Evolutionary conservation across 2,888 invertebrate genomes (phyloP).

Genomic region (Griposia aprilina): DNA sequence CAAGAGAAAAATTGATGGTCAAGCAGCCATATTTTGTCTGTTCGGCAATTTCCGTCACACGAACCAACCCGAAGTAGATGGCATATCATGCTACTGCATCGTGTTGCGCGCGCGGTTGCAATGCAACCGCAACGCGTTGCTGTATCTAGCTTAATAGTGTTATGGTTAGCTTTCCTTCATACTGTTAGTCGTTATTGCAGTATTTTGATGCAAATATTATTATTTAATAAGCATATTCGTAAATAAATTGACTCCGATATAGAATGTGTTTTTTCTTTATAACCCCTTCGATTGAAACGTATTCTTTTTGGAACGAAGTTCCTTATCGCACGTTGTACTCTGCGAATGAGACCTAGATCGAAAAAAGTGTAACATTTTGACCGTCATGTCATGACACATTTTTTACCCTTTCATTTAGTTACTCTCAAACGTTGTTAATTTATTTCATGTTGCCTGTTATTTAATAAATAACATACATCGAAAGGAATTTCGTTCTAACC

Average conservation of each 20-base stretch:
- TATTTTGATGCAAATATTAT: slow-evolving; percentile 90
- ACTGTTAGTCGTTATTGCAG: slow-evolving; percentile 89
- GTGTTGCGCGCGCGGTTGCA: slow-evolving; percentile 64
- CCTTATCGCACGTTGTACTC: too few species aligned
- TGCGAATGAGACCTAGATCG: too few species aligned
- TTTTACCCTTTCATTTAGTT: too few species aligned
- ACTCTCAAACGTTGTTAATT: too few species aligned
- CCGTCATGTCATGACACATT: too few species aligned
- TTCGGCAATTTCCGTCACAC: slow-evolving; percentile 25
- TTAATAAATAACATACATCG: too few species aligned
- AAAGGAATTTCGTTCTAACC: too few species aligned
- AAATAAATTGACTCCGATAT: slow-evolving; percentile 90
- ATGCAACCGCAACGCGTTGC: slow-evolving; percentile 66
- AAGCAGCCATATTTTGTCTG: neutral
- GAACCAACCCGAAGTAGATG: slow-evolving; percentile 5
- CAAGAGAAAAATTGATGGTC: neutral
- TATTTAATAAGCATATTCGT: slow-evolving; percentile 89
- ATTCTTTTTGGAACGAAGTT: neutral
- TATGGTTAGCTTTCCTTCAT: slow-evolving; percentile 84
- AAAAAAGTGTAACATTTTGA: too few species aligned
- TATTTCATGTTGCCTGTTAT: too few species aligned
- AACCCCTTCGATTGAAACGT: neutral
- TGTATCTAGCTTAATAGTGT: slow-evolving; percentile 83
- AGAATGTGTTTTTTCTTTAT: slow-evolving; percentile 77
- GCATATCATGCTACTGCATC: slow-evolving; percentile 58